phyloP scores from a whole-genome alignment of 2,888 invertebrate genomes.

The Nephrotoma appendiculata region DNA sequence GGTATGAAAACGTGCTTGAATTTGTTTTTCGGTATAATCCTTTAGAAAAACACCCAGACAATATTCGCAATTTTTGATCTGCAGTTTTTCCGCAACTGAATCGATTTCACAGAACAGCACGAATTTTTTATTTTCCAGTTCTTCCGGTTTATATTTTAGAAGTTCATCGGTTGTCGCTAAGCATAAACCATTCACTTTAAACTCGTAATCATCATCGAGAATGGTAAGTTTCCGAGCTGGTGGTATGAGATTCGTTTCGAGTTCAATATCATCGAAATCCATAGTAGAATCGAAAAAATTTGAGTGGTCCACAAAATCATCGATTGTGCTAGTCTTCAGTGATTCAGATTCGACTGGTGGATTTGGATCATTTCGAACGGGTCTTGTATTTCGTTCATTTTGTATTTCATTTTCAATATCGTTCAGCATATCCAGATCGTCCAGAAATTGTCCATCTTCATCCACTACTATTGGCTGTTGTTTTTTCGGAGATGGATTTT shows the following conservation, averaged over 20 bases:
- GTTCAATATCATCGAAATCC: background rate
- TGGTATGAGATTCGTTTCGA: background rate
- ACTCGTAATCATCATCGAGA: constrained; percentile 7
- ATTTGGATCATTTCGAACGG: background rate
- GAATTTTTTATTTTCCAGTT: constrained; percentile 3
- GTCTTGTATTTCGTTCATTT: background rate
- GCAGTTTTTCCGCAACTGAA: constrained; percentile 1
- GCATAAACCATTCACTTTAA: constrained; percentile 7
- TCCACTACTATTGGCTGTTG: background rate
- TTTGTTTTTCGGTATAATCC: constrained; percentile 3
- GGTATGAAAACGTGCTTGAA: background rate
- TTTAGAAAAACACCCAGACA: constrained; percentile 5
- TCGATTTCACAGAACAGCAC: constrained; percentile 6
- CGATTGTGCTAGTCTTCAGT: background rate
- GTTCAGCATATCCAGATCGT: constrained; percentile 5
- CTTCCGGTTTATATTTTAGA: background rate
- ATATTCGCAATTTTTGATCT: constrained; percentile 4
- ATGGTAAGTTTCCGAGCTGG: background rate
- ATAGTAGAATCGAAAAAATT: background rate
- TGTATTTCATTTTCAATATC: constrained; percentile 5
- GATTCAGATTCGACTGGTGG: background rate
- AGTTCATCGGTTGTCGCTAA: constrained; percentile 10
- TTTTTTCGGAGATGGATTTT: background rate
- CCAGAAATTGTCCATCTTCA: constrained; percentile 6
- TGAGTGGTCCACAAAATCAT: background rate